phyloP scores from a whole-genome alignment of 2,113 vertebrate genomes.

The Nycticryphes semicollaris region DNA sequence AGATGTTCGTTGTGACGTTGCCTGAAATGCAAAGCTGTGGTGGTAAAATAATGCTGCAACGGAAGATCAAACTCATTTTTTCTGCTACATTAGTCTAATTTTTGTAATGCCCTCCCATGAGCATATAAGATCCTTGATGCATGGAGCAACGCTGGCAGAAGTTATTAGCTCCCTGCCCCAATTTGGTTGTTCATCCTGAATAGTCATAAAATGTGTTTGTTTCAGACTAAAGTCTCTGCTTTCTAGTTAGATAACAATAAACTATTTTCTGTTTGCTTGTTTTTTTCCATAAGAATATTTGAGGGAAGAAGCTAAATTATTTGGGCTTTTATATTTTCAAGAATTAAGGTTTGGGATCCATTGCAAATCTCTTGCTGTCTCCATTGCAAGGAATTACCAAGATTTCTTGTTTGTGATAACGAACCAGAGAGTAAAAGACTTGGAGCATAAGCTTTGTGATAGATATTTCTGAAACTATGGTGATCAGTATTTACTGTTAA shows the following conservation, averaged over 20 bases:
- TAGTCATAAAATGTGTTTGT: not conserved
- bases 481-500: conserved; percentile 42
- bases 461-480: conserved; percentile 1
- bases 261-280: not conserved
- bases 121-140: conserved; percentile 48
- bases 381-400: not conserved
- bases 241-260: not conserved
- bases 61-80: conserved; percentile 61
- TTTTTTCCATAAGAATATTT: not conserved
- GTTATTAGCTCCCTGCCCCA: conserved; percentile 36
- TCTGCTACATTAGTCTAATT: conserved; percentile 66
- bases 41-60: conserved; percentile 14
- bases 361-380: not conserved
- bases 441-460: not conserved
- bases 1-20: not conserved
- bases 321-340: not conserved
- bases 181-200: conserved; percentile 47
- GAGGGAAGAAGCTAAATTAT: not conserved
- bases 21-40: conserved; percentile 3
- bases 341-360: not conserved
- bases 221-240: not conserved
- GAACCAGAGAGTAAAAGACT: not conserved
- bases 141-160: conserved; percentile 30
- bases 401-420: not conserved
- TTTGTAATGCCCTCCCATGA: conserved; percentile 56